Conservation (phyloP, 2,888 invertebrate species). For the Orchesellides sinensis region DNA sequence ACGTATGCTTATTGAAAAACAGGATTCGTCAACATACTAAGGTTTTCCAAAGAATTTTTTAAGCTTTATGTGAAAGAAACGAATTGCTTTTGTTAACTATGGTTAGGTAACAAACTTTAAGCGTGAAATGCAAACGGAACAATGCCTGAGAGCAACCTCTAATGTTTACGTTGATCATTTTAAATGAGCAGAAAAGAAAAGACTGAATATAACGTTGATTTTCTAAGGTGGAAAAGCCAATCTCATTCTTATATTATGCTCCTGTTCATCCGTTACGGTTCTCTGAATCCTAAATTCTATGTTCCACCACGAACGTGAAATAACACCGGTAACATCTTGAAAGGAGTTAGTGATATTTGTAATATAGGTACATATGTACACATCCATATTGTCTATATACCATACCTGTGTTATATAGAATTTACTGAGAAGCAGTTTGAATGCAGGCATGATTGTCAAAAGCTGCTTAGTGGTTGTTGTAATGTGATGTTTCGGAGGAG, state of each 20-base stretch:
- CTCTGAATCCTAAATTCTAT: constrained; percentile 69
- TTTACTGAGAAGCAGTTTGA: background rate
- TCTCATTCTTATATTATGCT: constrained; percentile 32
- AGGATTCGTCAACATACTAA: too few species aligned
- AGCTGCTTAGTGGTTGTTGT: too few species aligned
- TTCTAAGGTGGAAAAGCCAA: constrained; percentile 23
- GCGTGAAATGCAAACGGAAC: background rate
- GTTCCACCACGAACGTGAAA: constrained; percentile 53
- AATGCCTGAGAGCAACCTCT: too few species aligned
- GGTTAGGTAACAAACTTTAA: background rate
- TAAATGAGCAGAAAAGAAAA: background rate
- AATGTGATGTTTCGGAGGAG: background rate
- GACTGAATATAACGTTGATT: background rate
- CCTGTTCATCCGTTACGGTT: constrained; percentile 72
- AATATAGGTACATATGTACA: too few species aligned
- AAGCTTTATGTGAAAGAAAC: background rate
- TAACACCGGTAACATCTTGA: constrained; percentile 52
- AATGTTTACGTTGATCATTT: too few species aligned
- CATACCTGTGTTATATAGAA: constrained; percentile 4
- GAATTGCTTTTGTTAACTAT: background rate
- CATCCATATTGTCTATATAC: background rate
- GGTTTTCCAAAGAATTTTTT: background rate
- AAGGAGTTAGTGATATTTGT: constrained; percentile 35
- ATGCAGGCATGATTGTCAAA: background rate
- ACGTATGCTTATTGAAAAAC: too few species aligned